phyloP scores from a whole-genome alignment of 1,140 invertebrate genomes.

The Bombus superbus region DNA sequence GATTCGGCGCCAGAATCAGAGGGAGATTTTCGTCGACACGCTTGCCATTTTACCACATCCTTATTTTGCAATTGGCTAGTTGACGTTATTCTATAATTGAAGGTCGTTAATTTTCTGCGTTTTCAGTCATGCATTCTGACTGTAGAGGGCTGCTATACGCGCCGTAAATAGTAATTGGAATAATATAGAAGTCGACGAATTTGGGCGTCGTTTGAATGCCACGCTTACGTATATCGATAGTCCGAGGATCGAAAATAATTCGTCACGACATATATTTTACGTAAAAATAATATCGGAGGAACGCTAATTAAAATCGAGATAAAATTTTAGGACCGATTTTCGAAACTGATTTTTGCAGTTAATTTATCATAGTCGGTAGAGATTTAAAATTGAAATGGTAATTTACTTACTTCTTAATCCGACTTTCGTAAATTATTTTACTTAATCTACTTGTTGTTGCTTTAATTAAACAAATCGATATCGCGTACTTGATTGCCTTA shows the following conservation, averaged over 20 bases:
- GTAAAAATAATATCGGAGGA: background rate
- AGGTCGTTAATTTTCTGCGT: background rate
- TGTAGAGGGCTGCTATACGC: background rate
- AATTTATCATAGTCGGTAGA: background rate
- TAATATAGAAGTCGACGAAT: too few relatives aligned
- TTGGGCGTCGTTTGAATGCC: background rate
- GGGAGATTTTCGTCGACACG: slow-evolving; percentile 37
- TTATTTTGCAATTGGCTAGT: slow-evolving; percentile 26
- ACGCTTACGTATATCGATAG: background rate
- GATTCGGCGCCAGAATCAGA: slow-evolving; percentile 39
- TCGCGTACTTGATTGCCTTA: too few relatives aligned
- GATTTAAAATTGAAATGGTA: background rate
- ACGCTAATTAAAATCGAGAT: background rate
- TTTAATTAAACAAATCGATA: too few relatives aligned
- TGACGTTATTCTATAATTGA: slow-evolving; percentile 22
- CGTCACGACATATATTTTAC: background rate
- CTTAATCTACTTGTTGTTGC: too few relatives aligned
- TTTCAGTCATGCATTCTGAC: background rate
- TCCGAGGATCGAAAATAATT: background rate
- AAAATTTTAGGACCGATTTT: background rate
- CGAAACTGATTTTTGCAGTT: background rate
- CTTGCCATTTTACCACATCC: background rate
- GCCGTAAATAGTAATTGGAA: background rate
- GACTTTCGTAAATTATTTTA: background rate
- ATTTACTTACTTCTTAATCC: background rate